Evolutionary conservation across 2,888 invertebrate genomes (phyloP).

Genomic region (Keiferia lycopersicella): DNA sequence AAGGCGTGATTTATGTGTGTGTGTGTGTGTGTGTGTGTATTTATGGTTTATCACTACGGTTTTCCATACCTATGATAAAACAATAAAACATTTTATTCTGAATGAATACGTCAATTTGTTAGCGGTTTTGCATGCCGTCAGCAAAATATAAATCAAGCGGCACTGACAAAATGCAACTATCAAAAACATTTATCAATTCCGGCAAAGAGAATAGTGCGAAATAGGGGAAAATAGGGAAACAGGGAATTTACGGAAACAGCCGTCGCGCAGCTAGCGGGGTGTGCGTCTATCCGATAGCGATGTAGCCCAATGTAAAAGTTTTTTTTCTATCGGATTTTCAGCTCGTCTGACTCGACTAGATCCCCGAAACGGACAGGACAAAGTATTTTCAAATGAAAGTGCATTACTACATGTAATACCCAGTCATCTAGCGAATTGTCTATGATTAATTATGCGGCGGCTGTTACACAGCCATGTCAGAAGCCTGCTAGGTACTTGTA

Average conservation of each 20-base stretch:
- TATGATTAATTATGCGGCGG: no score
- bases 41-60: no score
- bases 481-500: no score
- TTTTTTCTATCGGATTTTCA: constrained; percentile 2
- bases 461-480: no score
- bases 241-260: constrained; percentile 8
- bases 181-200: constrained; percentile 9
- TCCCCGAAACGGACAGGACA: background rate
- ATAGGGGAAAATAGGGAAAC: background rate
- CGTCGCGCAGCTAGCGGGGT: background rate
- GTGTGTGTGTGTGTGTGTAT: no score
- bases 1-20: no score
- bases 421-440: no score
- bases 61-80: no score
- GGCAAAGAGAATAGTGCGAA: constrained; percentile 8
- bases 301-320: background rate
- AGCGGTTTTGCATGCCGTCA: constrained; percentile 2
- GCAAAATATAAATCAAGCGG: constrained; percentile 5
- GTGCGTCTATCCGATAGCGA: constrained; percentile 3
- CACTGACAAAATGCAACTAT: constrained; percentile 9
- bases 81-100: background rate
- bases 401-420: no score
- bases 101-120: background rate
- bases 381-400: no score
- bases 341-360: background rate